phyloP scores from a whole-genome alignment of 1,140 invertebrate genomes.

The Cydia splendana region DNA sequence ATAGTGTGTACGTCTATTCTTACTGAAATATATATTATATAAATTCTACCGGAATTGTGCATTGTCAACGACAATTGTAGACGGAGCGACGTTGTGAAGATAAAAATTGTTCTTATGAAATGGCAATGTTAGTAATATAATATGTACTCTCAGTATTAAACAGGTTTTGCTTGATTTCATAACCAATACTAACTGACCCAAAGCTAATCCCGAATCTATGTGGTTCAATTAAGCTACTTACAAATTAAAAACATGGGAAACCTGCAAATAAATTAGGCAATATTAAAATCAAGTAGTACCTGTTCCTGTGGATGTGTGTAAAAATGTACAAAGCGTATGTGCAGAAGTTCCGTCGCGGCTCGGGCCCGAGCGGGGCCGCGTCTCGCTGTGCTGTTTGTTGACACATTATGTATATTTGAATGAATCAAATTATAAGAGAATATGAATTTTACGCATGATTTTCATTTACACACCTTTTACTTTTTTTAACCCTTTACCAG shows the following conservation, averaged over 20 bases:
- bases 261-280: not conserved
- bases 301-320: slow-evolving; percentile 39
- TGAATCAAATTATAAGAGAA: slow-evolving; percentile 79
- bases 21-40: not conserved
- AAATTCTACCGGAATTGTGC: not conserved
- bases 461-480: slow-evolving; percentile 32
- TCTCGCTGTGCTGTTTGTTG: slow-evolving; percentile 78
- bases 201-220: not conserved
- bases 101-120: slow-evolving; percentile 59
- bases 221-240: not conserved
- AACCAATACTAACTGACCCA: not conserved
- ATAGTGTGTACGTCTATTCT: not conserved
- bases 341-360: slow-evolving; percentile 74
- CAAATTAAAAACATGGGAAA: not conserved
- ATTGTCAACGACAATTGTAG: not conserved
- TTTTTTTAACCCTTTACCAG: too few species aligned
- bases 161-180: slow-evolving; percentile 40
- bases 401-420: slow-evolving; percentile 80
- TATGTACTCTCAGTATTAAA: slow-evolving; percentile 52
- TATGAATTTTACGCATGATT: slow-evolving; percentile 66
- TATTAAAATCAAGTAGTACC: slow-evolving; percentile 38
- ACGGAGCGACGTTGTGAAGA: slow-evolving; percentile 42
- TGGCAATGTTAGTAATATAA: slow-evolving; percentile 48
- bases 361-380: slow-evolving; percentile 54
- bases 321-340: slow-evolving; percentile 76